phyloP scores from a whole-genome alignment of 2,113 vertebrate species.

The Oryzias melastigma region DNA sequence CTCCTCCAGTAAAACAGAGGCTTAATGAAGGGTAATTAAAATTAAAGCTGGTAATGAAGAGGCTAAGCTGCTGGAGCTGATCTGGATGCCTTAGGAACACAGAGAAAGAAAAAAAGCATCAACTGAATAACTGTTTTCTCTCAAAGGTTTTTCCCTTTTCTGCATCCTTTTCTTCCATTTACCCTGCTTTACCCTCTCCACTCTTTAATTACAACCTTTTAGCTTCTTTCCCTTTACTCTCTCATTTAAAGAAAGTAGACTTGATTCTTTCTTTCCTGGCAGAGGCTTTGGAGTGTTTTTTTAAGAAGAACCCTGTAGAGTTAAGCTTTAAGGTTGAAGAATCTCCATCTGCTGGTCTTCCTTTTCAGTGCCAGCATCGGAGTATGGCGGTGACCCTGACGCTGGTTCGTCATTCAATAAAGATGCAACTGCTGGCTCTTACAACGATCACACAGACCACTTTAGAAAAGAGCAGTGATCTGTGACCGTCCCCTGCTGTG shows the following conservation, averaged over 20 bases:
- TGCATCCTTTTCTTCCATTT: slow-evolving; percentile 8
- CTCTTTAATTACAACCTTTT: slow-evolving; percentile 20
- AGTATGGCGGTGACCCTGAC: slow-evolving; percentile 19
- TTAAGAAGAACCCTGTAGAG: slow-evolving; percentile 49
- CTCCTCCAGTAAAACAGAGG: slow-evolving; percentile 56
- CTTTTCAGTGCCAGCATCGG: slow-evolving; percentile 21
- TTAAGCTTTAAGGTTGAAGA: slow-evolving; percentile 42
- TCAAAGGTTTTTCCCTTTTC: slow-evolving; percentile 16
- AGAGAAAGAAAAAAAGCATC: slow-evolving; percentile 28
- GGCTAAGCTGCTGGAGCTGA: slow-evolving; percentile 60
- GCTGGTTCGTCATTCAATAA: not conserved
- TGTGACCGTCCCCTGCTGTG: not conserved
- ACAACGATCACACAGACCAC: slow-evolving; percentile 31
- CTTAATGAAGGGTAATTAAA: slow-evolving; percentile 75
- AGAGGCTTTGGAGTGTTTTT: slow-evolving; percentile 13
- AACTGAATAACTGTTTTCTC: slow-evolving; percentile 23
- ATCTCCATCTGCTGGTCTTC: slow-evolving; percentile 48
- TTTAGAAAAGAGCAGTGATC: not conserved
- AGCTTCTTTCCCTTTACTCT: slow-evolving; percentile 8
- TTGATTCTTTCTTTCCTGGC: slow-evolving; percentile 28
- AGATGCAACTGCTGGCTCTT: not conserved
- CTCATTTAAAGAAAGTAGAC: slow-evolving; percentile 22
- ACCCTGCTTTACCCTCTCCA: slow-evolving; percentile 1
- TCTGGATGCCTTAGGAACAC: slow-evolving; percentile 46
- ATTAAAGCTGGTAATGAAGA: slow-evolving; percentile 72